A percentile compares a stretch with the other conserved stretches of the same genome.
These are phyloP conservation scores for Hystrix cristata DNA, from an alignment of 2,113 vertebrate genomes.

Conservation along the genomic window DNA sequence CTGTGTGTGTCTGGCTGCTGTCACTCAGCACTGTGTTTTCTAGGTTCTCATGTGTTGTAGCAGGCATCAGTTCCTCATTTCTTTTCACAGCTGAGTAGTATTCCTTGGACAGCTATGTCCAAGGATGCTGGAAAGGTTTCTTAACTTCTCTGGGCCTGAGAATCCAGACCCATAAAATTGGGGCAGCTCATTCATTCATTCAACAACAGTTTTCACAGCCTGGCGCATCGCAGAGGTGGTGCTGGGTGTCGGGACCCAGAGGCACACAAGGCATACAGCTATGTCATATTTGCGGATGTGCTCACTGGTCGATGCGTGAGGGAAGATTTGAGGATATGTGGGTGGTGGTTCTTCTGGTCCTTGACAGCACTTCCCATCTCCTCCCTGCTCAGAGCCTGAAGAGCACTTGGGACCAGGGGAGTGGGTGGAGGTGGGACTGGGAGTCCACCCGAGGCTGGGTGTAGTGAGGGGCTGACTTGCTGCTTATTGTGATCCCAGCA, in stretches of 20 bases:
- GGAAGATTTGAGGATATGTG: no score
- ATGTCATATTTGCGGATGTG: no score
- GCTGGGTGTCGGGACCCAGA: neutral
- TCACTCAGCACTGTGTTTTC: neutral
- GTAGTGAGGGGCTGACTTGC: neutral
- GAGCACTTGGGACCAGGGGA: neutral
- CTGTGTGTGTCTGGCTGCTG: neutral
- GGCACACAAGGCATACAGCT: neutral
- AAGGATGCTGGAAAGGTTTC: neutral
- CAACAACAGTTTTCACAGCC: neutral
- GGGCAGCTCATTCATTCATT: neutral
- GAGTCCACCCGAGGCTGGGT: fast-evolving
- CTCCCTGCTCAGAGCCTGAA: neutral
- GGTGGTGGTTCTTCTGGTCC: no score
- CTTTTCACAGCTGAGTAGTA: slow-evolving; percentile 47
- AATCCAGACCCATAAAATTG: neutral
- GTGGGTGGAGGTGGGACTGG: neutral
- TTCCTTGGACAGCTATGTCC: neutral
- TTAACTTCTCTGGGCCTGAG: neutral
- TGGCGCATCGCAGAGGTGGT: neutral
- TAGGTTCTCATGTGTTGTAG: neutral
- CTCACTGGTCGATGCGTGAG: no score
- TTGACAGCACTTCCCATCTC: no score
- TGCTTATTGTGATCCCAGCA: neutral
- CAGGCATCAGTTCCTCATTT: neutral